phyloP scores from a whole-genome alignment of 2,888 invertebrate genomes.

The Chloroclysta siterata region DNA sequence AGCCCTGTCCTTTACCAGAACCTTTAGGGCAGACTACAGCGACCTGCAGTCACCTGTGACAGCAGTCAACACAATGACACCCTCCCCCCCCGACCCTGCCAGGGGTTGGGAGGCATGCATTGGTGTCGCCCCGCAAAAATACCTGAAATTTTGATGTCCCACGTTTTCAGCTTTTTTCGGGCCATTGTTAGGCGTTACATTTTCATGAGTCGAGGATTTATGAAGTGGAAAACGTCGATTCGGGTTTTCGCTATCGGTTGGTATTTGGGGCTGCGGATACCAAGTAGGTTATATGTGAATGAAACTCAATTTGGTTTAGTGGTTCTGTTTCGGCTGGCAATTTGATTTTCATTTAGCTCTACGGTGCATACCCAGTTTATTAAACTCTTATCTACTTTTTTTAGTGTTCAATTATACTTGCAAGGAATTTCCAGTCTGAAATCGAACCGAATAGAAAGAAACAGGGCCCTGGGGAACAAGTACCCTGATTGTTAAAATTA shows the following conservation, averaged over 20 bases:
- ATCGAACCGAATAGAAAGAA: too few relatives aligned
- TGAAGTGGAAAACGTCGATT: constrained; percentile 16
- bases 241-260: constrained; percentile 4
- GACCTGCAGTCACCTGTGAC: constrained; percentile 62
- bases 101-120: constrained; percentile 27
- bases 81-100: constrained; percentile 24
- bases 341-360: neutral
- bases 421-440: neutral
- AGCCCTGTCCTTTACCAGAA: constrained; percentile 38
- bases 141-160: constrained; percentile 37
- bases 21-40: constrained; percentile 42
- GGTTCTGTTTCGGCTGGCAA: constrained; percentile 1
- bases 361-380: neutral
- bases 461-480: too few relatives aligned
- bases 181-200: constrained; percentile 29
- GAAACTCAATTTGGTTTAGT: neutral
- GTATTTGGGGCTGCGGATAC: constrained; percentile 7
- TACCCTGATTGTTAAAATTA: too few relatives aligned
- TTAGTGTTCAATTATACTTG: neutral
- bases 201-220: constrained; percentile 32
- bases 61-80: constrained; percentile 57
- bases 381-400: neutral
- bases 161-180: constrained; percentile 37
- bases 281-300: neutral
- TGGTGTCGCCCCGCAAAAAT: constrained; percentile 31